Conservation (phyloP, 2,888 invertebrate species). For the Drosophila aldrichi region DNA sequence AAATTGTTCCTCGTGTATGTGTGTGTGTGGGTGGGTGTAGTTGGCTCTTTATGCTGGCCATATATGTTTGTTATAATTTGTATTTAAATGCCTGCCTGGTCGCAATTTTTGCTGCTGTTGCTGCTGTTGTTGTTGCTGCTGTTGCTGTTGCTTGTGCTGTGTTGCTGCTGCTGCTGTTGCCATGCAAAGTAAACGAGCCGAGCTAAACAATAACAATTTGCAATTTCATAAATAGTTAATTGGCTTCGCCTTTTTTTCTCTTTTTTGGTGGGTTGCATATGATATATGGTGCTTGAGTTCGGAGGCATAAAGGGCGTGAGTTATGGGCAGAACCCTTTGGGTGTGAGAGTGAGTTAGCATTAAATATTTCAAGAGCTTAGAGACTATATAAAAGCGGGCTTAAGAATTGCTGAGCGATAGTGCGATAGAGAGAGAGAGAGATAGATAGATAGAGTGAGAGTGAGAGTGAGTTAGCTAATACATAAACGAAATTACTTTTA, state of each 20-base stretch:
- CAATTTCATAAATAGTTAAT: conserved; percentile 79
- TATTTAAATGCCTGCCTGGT: conserved; percentile 73
- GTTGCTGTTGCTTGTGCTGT: conserved; percentile 19
- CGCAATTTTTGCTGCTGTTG: conserved; percentile 50
- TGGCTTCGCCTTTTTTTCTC: conserved; percentile 36
- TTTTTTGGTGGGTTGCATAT: conserved; percentile 38
- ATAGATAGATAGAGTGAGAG: background rate
- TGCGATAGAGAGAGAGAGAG: conserved; percentile 3
- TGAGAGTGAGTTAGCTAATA: conserved; percentile 25
- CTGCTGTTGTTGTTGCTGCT: conserved; percentile 39
- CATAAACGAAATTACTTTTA: background rate
- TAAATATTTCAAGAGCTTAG: conserved; percentile 42
- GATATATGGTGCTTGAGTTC: conserved; percentile 38
- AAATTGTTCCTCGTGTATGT: conserved; percentile 42
- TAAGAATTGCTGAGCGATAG: conserved; percentile 44
- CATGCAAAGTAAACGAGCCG: conserved; percentile 76
- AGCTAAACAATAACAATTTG: conserved; percentile 81
- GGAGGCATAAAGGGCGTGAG: conserved; percentile 32
- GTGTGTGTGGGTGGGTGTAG: conserved; percentile 10
- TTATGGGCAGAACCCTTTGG: conserved; percentile 51
- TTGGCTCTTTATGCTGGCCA: conserved; percentile 19
- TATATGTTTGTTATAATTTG: conserved; percentile 70
- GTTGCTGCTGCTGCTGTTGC: conserved; percentile 34
- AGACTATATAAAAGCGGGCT: conserved; percentile 29
- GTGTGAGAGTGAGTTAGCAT: conserved; percentile 12